phyloP scores from a whole-genome alignment of 2,113 vertebrate genomes.

The Alaudala cheleensis region DNA sequence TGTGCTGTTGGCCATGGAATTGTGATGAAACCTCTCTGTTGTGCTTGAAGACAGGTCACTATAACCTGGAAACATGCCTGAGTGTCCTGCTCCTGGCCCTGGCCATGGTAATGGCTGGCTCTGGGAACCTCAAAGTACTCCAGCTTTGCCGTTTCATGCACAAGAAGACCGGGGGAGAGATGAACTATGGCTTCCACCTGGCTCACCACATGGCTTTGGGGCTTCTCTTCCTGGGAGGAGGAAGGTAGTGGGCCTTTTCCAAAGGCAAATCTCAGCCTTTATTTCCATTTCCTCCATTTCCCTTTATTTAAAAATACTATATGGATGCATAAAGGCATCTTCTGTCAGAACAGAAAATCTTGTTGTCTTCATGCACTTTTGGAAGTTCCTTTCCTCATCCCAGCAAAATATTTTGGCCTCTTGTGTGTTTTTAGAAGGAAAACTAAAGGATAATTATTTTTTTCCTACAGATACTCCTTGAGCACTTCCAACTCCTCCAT shows the following conservation, averaged over 20 bases:
- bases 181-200: slow-evolving; percentile 99
- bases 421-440: background rate
- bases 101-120: slow-evolving; percentile 96
- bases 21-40: background rate
- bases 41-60: slow-evolving; percentile 84
- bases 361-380: background rate
- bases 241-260: slow-evolving; percentile 79
- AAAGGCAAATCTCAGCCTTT: background rate
- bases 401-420: background rate
- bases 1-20: background rate
- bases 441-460: background rate
- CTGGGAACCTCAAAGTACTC: slow-evolving; percentile 91
- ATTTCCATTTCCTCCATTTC: background rate
- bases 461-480: slow-evolving; percentile 84
- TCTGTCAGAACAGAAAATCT: background rate
- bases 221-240: slow-evolving; percentile 93
- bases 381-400: background rate
- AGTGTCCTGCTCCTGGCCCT: slow-evolving; percentile 92
- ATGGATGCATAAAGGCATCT: fast-evolving
- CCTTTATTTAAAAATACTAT: background rate
- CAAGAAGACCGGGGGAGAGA: slow-evolving; percentile 92
- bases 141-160: slow-evolving; percentile 97
- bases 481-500: slow-evolving; percentile 96
- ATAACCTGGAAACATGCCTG: slow-evolving; percentile 92
- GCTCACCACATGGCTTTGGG: slow-evolving; percentile 98